Conservation (phyloP, 2,113 vertebrate genomes). For the Alethe diademata region DNA sequence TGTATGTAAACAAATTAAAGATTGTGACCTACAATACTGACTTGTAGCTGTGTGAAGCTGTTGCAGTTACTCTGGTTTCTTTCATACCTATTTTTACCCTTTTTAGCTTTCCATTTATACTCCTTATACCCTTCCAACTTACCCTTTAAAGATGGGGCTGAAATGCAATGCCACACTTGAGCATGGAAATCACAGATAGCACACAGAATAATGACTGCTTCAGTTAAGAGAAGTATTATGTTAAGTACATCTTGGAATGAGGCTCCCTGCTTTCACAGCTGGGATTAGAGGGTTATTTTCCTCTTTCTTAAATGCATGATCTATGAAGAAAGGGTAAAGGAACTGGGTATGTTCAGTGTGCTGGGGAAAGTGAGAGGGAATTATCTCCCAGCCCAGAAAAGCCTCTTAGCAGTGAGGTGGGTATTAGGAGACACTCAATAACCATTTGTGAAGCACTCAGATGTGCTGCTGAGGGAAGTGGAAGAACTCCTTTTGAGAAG, state of each 20-base stretch:
- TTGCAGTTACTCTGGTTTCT: background rate
- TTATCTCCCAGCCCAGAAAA: background rate
- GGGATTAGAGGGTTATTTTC: background rate
- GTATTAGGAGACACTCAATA: background rate
- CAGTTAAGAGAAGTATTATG: background rate
- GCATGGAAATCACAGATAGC: background rate
- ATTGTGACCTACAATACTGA: background rate
- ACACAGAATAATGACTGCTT: background rate
- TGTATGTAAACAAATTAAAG: background rate
- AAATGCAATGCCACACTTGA: background rate
- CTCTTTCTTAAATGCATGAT: background rate
- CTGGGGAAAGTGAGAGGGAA: background rate
- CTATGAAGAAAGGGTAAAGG: background rate
- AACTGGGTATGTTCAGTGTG: background rate
- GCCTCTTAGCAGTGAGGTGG: background rate
- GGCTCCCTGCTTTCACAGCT: background rate
- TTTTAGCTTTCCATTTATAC: background rate
- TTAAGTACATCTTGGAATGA: background rate
- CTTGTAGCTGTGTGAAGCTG: background rate
- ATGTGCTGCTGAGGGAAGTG: background rate
- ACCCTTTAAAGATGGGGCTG: background rate
- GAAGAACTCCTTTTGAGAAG: background rate
- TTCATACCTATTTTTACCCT: background rate
- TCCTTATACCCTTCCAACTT: background rate
- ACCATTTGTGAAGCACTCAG: background rate